Evolutionary conservation across 1,140 invertebrate genomes (phyloP).

Genomic region (Papilio polytes): DNA sequence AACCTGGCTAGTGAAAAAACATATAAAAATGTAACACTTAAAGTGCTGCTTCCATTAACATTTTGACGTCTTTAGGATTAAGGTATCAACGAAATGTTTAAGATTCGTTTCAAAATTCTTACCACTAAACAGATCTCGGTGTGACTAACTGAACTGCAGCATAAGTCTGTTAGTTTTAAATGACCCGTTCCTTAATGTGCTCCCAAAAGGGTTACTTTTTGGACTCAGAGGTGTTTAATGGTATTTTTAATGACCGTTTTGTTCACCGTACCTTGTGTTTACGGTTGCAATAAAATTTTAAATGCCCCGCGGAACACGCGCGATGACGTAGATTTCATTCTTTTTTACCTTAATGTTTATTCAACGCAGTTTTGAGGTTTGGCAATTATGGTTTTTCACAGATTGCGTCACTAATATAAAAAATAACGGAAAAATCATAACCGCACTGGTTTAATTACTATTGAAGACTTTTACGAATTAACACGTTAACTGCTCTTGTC

Average conservation of each 20-base stretch:
- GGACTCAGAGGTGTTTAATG: background rate
- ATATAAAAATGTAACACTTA: no score
- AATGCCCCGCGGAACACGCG: constrained; percentile 15
- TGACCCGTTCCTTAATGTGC: constrained; percentile 6
- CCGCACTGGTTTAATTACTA: background rate
- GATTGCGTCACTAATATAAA: background rate
- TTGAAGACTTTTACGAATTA: background rate
- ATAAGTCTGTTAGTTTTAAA: background rate
- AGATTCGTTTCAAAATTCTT: background rate
- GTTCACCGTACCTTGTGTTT: constrained; percentile 3
- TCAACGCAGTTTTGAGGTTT: background rate
- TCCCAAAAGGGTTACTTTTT: background rate
- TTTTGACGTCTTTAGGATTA: no score
- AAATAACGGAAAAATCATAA: background rate
- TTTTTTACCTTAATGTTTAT: background rate
- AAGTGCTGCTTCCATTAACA: no score
- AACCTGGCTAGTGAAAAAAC: no score
- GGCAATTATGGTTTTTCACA: background rate
- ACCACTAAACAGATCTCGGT: background rate
- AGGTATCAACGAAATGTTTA: no score
- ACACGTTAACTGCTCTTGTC: background rate
- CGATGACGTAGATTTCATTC: constrained; percentile 7
- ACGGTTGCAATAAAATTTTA: constrained; percentile 22
- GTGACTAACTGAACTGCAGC: background rate
- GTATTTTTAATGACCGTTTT: constrained; percentile 11